Percentiles rank a stretch among this genome's conserved stretches.
Evolutionary conservation across 2,888 invertebrate species (phyloP).

Genomic region (Drosophila meridiana): DNA sequence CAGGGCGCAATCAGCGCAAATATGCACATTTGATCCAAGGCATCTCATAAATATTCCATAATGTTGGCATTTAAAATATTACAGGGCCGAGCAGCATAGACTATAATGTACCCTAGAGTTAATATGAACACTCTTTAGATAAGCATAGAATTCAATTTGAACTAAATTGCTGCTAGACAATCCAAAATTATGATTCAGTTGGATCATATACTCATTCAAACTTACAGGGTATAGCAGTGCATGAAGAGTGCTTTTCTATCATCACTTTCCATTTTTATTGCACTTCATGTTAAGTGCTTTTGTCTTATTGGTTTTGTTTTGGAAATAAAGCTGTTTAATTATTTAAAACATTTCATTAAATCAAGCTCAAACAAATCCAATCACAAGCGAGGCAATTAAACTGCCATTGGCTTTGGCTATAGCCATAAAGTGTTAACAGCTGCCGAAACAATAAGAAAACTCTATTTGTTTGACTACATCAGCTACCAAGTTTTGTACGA

Average conservation of each 20-base stretch:
- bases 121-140: background rate
- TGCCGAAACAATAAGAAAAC: conserved; percentile 15
- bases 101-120: background rate
- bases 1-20: conserved; percentile 59
- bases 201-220: too few species aligned
- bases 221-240: background rate
- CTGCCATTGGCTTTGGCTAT: conserved; percentile 44
- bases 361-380: conserved; percentile 24
- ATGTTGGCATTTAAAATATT: conserved; percentile 33
- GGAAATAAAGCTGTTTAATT: background rate
- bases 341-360: conserved; percentile 19
- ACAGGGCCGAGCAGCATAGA: background rate
- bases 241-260: background rate
- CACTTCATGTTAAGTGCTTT: background rate
- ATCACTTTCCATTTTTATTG: background rate
- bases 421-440: conserved; percentile 48
- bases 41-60: conserved; percentile 56
- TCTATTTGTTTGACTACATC: conserved; percentile 7
- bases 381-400: conserved; percentile 19
- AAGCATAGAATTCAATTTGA: background rate
- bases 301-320: background rate
- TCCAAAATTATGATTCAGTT: too few species aligned
- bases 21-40: conserved; percentile 56
- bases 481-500: conserved; percentile 3
- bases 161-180: background rate